These are phyloP conservation scores for Chrysemys picta DNA, from an alignment of 2,113 vertebrate genomes.

Conservation along the genomic window DNA sequence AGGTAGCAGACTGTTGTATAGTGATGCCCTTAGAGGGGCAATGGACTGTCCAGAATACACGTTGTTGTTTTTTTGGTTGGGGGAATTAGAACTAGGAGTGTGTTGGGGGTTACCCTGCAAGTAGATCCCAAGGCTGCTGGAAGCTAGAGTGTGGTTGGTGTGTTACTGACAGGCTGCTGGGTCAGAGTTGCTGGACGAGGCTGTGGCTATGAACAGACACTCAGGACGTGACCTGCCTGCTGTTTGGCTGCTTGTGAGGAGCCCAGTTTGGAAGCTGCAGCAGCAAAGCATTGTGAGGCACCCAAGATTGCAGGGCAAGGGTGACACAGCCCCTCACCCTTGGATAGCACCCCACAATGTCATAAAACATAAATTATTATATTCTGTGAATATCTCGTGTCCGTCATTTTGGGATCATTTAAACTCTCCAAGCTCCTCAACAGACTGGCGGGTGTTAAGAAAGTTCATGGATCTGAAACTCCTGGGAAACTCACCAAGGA, in stretches of 20 bases:
- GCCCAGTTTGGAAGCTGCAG: background rate
- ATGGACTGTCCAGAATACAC: background rate
- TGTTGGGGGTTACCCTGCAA: background rate
- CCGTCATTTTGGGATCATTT: background rate
- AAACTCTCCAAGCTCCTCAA: background rate
- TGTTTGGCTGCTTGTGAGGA: background rate
- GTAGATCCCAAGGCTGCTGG: background rate
- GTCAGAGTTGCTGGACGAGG: background rate
- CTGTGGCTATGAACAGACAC: background rate
- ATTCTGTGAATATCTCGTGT: background rate
- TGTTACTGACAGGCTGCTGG: no score
- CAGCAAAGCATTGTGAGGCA: background rate
- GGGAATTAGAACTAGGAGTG: background rate
- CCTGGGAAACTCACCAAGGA: background rate
- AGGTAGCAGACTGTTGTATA: background rate
- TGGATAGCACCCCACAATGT: background rate
- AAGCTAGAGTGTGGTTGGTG: background rate
- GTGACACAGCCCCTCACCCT: background rate
- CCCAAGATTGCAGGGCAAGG: background rate
- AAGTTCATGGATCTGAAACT: background rate
- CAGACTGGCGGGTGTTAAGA: accelerated
- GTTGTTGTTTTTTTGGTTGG: no score
- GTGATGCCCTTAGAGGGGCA: background rate
- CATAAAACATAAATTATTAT: background rate
- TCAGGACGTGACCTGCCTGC: background rate